Percentiles rank a stretch among this genome's conserved stretches.
Conservation (phyloP, 2,888 invertebrate genomes). For the Limnephilus lunatus region DNA sequence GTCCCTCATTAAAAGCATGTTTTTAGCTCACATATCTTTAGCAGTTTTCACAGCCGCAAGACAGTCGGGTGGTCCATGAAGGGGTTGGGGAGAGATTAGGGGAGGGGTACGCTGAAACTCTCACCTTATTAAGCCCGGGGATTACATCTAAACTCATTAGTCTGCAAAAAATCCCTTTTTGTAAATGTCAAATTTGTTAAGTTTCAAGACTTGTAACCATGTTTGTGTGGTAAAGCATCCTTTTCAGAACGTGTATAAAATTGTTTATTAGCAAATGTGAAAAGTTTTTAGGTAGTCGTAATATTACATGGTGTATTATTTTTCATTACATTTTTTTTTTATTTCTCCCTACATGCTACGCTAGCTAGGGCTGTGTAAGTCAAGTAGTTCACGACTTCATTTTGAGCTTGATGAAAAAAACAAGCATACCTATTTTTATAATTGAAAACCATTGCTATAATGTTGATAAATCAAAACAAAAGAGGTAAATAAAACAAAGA, state of each 20-base stretch:
- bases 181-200: conserved; percentile 11
- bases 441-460: no score
- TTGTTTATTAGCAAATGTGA: neutral
- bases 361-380: no score
- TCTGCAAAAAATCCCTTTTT: neutral
- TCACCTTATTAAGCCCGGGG: conserved; percentile 51
- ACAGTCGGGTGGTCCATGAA: neutral
- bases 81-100: neutral
- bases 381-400: no score
- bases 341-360: no score
- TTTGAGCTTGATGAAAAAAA: no score
- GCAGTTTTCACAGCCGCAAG: conserved; percentile 45
- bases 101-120: neutral
- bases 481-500: no score
- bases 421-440: no score
- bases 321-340: no score
- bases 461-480: no score
- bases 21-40: conserved; percentile 47
- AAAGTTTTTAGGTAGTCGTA: no score
- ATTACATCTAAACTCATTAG: conserved; percentile 54
- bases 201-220: neutral
- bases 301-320: no score
- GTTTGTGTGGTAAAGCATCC: neutral
- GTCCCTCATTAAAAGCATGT: conserved; percentile 45
- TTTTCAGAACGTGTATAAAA: neutral